Percentiles rank a stretch among this genome's conserved stretches.
Evolutionary conservation across 2,888 invertebrate genomes (phyloP).

Genomic region (Pachycephus smyrnensis): DNA sequence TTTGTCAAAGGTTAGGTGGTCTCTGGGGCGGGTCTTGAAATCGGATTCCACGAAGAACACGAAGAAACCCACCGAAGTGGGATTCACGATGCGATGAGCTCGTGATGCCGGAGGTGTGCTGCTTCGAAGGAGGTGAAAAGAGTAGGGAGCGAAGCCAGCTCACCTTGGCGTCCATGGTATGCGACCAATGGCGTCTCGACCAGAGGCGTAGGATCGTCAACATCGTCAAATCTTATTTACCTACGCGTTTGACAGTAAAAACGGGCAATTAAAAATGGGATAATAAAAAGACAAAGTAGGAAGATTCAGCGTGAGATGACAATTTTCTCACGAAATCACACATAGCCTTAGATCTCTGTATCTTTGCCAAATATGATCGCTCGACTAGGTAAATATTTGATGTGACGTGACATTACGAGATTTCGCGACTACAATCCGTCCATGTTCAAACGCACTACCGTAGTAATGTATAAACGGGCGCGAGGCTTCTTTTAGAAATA

Average conservation of each 20-base stretch:
- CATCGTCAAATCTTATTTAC: not conserved
- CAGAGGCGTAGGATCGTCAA: slow-evolving; percentile 46
- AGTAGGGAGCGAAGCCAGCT: slow-evolving; percentile 49
- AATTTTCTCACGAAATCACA: not conserved
- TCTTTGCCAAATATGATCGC: not conserved
- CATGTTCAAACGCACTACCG: not conserved
- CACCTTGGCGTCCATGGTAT: slow-evolving; percentile 62
- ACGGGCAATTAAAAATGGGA: not conserved
- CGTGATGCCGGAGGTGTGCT: not conserved
- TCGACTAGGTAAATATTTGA: not conserved
- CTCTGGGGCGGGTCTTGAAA: not conserved
- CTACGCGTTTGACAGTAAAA: not conserved
- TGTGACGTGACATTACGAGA: not conserved
- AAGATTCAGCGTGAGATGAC: not conserved
- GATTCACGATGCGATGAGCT: slow-evolving; percentile 12
- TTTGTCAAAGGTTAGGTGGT: not conserved
- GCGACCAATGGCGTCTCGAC: slow-evolving; percentile 54
- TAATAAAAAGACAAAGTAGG: not conserved
- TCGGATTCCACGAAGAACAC: not conserved
- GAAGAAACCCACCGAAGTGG: slow-evolving; percentile 16
- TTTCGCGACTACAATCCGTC: not conserved
- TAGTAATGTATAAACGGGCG: not conserved
- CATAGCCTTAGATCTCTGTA: not conserved
- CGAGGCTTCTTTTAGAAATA: not conserved
- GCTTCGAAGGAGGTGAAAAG: slow-evolving; percentile 19